Conservation (phyloP, 2,113 vertebrate genomes). For the Paralichthys olivaceus region DNA sequence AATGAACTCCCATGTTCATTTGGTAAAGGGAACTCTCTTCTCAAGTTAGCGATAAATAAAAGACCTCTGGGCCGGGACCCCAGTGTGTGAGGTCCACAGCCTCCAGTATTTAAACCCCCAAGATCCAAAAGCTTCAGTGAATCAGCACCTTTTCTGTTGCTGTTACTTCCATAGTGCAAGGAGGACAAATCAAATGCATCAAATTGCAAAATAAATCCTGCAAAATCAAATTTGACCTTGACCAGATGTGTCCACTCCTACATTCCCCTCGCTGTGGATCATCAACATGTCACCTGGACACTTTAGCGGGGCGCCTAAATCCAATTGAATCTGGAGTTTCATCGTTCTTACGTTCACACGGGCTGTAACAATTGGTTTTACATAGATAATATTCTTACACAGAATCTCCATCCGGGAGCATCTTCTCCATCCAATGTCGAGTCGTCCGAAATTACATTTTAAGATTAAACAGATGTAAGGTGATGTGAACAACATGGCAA, state of each 20-base stretch:
- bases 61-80: not conserved
- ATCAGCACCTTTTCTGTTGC: not conserved
- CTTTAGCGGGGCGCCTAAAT: not conserved
- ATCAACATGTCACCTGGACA: not conserved
- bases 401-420: not conserved
- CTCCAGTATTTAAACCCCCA: not conserved
- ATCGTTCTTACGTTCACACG: not conserved
- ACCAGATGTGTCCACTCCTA: slow-evolving; percentile 13
- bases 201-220: slow-evolving; percentile 10
- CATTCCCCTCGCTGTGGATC: slow-evolving; percentile 2
- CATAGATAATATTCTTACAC: not conserved
- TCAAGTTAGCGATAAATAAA: not conserved
- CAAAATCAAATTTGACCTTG: slow-evolving; percentile 72
- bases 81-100: not conserved
- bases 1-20: not conserved
- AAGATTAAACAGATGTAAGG: not conserved
- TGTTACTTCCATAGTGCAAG: not conserved
- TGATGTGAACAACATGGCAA: not conserved
- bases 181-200: not conserved
- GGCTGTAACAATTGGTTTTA: not conserved
- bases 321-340: not conserved
- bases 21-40: not conserved
- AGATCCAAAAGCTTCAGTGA: not conserved
- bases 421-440: not conserved
- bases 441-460: not conserved